A percentile compares a stretch with the other conserved stretches of the same genome.
phyloP scores from a whole-genome alignment of 1,140 invertebrate species.

The Procambarus clarkii region DNA sequence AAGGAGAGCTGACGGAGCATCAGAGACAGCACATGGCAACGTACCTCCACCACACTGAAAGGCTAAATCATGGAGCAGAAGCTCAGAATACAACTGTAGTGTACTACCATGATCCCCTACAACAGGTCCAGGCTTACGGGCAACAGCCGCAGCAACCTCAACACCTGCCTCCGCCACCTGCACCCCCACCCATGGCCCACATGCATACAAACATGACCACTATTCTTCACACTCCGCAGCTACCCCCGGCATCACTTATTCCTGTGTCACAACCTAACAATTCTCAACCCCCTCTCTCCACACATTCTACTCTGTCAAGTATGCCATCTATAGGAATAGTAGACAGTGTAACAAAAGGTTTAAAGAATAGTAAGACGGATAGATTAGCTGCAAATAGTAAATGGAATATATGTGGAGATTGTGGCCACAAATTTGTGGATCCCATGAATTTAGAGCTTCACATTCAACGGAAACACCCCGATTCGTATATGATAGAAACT shows the following conservation, averaged over 20 bases:
- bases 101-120: constrained; percentile 62
- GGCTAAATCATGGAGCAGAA: constrained; percentile 30
- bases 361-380: constrained; percentile 31
- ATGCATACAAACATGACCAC: constrained; percentile 49
- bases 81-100: constrained; percentile 19
- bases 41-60: constrained; percentile 36
- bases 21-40: constrained; percentile 64
- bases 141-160: constrained; percentile 35
- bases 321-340: constrained; percentile 27
- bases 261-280: constrained; percentile 36
- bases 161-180: constrained; percentile 31
- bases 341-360: constrained; percentile 30
- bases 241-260: constrained; percentile 24
- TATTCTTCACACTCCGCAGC: constrained; percentile 59
- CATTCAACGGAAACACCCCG: constrained; percentile 67
- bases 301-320: constrained; percentile 21
- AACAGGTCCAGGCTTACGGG: constrained; percentile 49
- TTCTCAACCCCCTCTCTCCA: constrained; percentile 25
- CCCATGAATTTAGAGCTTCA: constrained; percentile 72
- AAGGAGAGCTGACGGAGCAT: constrained; percentile 44
- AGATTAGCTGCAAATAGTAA: constrained; percentile 35
- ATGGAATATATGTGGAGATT: constrained; percentile 72
- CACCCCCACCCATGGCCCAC: constrained; percentile 45
- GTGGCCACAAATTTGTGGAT: constrained; percentile 69
- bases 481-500: constrained; percentile 61